Percentiles rank a stretch among this genome's conserved stretches.
Conservation (phyloP, 37 sponge, comb jelly and placozoan species). For the Ephydatia muelleri region DNA sequence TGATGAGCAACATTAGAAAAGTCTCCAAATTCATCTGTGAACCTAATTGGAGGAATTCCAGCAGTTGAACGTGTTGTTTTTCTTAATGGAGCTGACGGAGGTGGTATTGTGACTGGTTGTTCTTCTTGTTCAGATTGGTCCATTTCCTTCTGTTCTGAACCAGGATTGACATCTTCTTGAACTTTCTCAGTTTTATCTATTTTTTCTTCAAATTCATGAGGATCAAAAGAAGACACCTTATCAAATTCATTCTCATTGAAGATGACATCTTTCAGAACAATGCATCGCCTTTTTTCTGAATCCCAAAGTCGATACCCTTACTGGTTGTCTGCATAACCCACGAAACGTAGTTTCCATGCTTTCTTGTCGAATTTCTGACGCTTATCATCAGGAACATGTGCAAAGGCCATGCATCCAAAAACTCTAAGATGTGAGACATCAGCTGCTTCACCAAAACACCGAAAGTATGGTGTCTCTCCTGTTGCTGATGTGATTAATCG, state of each 20-base stretch:
- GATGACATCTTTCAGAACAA: neutral
- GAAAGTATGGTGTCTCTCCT: slow-evolving; percentile 44
- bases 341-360: neutral
- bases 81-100: neutral
- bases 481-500: slow-evolving; percentile 39
- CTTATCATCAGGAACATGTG: slow-evolving; percentile 36
- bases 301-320: neutral
- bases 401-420: slow-evolving; percentile 61
- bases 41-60: neutral
- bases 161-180: no score
- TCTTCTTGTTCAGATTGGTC: neutral
- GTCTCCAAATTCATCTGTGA: neutral
- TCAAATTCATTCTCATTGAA: slow-evolving; percentile 7
- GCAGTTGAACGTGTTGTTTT: neutral
- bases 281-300: neutral
- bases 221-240: neutral
- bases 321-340: neutral
- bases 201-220: neutral
- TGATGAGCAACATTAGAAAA: neutral
- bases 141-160: no score
- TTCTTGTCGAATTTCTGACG: slow-evolving; percentile 15
- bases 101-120: neutral
- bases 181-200: neutral
- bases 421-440: slow-evolving; percentile 39
- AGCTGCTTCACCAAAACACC: slow-evolving; percentile 48